phyloP scores from a whole-genome alignment of 2,797 vertebrate species.

The Lepilemur ruficaudatus region DNA sequence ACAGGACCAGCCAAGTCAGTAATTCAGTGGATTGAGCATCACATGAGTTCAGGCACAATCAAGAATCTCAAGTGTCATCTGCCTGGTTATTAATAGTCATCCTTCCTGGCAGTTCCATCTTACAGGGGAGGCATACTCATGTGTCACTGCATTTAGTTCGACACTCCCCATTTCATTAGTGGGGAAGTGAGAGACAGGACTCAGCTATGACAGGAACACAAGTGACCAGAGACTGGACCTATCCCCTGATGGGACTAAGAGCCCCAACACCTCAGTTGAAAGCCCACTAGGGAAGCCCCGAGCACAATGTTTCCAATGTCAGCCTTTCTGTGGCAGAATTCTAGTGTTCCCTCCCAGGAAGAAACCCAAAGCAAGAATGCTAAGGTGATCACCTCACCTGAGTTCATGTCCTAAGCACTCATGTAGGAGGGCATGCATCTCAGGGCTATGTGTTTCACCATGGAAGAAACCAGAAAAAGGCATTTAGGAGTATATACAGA shows the following conservation, averaged over 20 bases:
- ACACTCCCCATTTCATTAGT: not conserved
- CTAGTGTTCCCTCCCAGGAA: not conserved
- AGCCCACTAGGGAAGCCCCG: not conserved
- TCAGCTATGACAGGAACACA: too few relatives aligned
- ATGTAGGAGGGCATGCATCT: too few relatives aligned
- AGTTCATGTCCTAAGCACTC: not conserved
- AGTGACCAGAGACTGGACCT: not conserved
- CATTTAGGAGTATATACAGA: not conserved
- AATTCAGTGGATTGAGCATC: not conserved
- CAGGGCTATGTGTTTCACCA: too few relatives aligned
- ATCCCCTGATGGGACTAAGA: too few relatives aligned
- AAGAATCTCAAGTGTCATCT: not conserved
- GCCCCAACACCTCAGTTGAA: too few relatives aligned
- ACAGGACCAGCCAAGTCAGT: not conserved
- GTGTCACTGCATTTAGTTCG: not conserved
- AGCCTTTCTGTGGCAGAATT: not conserved
- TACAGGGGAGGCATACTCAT: not conserved
- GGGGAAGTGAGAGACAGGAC: not conserved
- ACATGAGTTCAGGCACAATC: not conserved
- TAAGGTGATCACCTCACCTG: not conserved
- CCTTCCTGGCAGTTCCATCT: not conserved
- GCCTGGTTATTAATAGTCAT: not conserved
- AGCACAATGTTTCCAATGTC: not conserved
- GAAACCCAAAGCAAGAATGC: too few relatives aligned
- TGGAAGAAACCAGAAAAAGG: not conserved